Evolutionary conservation across 2,797 vertebrate species (phyloP).

Genomic region (Bradypodion pumilum): DNA sequence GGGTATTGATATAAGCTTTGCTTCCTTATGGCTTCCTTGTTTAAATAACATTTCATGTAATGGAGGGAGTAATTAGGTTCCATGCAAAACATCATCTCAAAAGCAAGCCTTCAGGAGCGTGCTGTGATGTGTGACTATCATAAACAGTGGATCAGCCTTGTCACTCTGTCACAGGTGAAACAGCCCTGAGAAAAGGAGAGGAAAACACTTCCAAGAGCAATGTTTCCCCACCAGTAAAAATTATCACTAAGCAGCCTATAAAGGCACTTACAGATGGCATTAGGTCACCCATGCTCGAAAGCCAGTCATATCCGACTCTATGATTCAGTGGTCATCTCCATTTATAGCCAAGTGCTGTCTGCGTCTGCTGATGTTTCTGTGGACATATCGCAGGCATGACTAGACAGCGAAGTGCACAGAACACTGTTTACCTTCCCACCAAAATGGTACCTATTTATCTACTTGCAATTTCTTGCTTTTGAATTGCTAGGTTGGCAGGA

Average conservation of each 20-base stretch:
- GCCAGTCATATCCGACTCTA: no score
- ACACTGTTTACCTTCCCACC: no score
- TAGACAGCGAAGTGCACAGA: no score
- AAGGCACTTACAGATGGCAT: not conserved
- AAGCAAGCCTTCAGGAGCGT: not conserved
- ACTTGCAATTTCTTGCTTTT: no score
- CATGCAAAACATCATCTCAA: not conserved
- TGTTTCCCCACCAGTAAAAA: not conserved
- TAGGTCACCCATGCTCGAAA: no score
- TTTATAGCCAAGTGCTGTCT: no score
- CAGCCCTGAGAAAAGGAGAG: not conserved
- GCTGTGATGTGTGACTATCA: not conserved
- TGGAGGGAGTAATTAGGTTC: not conserved
- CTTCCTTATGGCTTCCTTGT: not conserved
- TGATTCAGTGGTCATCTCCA: no score
- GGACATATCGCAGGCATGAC: no score
- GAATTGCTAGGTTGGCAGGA: no score
- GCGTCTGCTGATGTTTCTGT: no score
- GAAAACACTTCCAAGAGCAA: not conserved
- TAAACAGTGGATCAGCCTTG: not conserved
- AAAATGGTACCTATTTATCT: no score
- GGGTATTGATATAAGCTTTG: not conserved
- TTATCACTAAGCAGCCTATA: no score
- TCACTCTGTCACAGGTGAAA: not conserved
- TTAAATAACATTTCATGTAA: not conserved